Percentiles rank a stretch among this genome's conserved stretches.
These are phyloP conservation scores for Panthera leo DNA, from an alignment of 2,113 vertebrate genomes.

Conservation along the genomic window DNA sequence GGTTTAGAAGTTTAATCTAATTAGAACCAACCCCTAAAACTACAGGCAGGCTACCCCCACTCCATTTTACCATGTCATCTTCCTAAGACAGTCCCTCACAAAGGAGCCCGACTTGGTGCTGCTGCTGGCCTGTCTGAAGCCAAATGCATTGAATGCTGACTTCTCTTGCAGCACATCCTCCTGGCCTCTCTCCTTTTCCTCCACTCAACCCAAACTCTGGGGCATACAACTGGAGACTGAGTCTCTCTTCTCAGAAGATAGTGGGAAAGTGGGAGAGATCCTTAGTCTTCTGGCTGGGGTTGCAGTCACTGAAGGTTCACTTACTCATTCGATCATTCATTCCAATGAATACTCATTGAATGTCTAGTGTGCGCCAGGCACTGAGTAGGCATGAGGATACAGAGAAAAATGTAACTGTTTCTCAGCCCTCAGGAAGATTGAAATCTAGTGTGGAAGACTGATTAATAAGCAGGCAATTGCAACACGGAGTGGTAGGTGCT, in stretches of 20 bases:
- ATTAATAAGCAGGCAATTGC: background rate
- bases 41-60: background rate
- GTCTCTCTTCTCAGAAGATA: background rate
- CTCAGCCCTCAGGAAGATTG: background rate
- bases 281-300: background rate
- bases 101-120: background rate
- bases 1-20: background rate
- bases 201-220: background rate
- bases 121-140: background rate
- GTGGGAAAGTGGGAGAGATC: background rate
- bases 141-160: background rate
- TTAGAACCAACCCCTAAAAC: background rate
- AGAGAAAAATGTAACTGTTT: background rate
- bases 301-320: background rate
- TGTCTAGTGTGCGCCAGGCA: background rate
- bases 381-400: background rate
- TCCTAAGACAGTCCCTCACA: background rate
- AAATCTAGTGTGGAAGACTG: background rate
- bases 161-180: background rate
- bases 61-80: background rate
- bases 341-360: background rate
- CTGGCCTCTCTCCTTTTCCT: background rate
- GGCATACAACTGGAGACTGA: rapidly evolving
- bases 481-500: background rate
- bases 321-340: background rate